Evolutionary conservation across 1,140 invertebrate species (phyloP).

Genomic region (Drosophila pectinifera): DNA sequence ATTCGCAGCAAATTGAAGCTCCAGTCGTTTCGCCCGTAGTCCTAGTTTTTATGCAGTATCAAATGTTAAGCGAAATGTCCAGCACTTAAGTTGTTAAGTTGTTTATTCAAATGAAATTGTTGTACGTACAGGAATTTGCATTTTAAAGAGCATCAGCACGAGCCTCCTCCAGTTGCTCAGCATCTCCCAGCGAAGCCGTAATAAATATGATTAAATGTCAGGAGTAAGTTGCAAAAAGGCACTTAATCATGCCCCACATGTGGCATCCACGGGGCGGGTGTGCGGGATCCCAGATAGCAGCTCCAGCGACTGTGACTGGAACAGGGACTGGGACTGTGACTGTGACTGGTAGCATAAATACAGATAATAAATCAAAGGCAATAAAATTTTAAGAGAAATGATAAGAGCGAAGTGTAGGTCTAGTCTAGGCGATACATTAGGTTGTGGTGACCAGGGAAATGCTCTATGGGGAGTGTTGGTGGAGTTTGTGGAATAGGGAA

Average conservation of each 20-base stretch:
- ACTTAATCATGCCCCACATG: slow-evolving; percentile 77
- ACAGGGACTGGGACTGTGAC: slow-evolving; percentile 36
- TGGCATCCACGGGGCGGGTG: slow-evolving; percentile 35
- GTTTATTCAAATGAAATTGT: slow-evolving; percentile 65
- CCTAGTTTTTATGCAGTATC: slow-evolving; percentile 62
- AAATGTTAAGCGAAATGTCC: slow-evolving; percentile 68
- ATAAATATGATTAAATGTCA: slow-evolving; percentile 78
- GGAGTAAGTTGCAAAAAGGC: slow-evolving; percentile 66
- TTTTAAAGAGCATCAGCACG: slow-evolving; percentile 59
- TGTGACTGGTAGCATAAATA: slow-evolving; percentile 61
- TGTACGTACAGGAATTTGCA: slow-evolving; percentile 64
- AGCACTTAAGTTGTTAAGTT: slow-evolving; percentile 50
- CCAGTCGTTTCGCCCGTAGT: slow-evolving; percentile 28
- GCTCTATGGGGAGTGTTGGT: slow-evolving; percentile 2
- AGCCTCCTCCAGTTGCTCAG: not conserved
- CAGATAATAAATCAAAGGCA: slow-evolving; percentile 76
- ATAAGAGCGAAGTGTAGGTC: slow-evolving; percentile 21
- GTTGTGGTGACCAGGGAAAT: slow-evolving; percentile 9
- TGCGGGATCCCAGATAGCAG: slow-evolving; percentile 13
- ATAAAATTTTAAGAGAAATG: slow-evolving; percentile 58
- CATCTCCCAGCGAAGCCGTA: slow-evolving; percentile 18
- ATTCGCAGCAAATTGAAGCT: slow-evolving; percentile 68
- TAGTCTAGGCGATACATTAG: not conserved
- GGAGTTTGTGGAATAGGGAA: not conserved
- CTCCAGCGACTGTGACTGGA: slow-evolving; percentile 5